Base-by-base conservation (phyloP, 2,797 vertebrate species). In the Amblyopsis hoosieri region DNA sequence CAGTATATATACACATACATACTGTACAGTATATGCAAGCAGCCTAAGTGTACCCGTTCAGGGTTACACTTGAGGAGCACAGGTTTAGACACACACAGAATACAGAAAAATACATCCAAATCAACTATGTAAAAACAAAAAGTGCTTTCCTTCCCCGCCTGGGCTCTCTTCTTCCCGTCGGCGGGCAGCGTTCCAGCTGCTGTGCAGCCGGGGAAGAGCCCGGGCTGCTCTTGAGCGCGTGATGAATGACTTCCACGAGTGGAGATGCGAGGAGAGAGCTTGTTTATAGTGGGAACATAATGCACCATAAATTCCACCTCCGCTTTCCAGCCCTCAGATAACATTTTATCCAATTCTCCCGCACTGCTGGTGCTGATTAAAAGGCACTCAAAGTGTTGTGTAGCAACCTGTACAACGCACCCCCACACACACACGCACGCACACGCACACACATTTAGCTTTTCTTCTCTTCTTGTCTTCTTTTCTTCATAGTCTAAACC, bases 261-360 rank as follows among this genome's bases (percentile, higher is more conserved):
- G 65, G 64, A 84, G 82, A 81, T 73, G 82, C 10, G 47, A 57
- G 69, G 67, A 80, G 67, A 80, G 75, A 70, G 70, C 75, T 82
- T 85, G 82, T 87, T 88, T 86, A 85, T 81, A 72, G 74, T 23
- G 0, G 72, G 78, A 84, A 89, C 83, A 89, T 89, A 89, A 91
- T 88, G 88, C 86, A 85, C 81, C 81, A 85, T 88, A 85, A 85
- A 90, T 90, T 86, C 85, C 72, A 82, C 79, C 81, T 85, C 78
- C 81, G 79, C 71, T 87, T 85, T 76, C 67, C 63, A 67, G 71
- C 71, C 80, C 62, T 75, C 68, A 81, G 84, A 85, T 84, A 88
- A 85, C 73, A 67, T 87, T 88, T 87, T 84, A 86, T 89, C 79
- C 80, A 86, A 87, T 89, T 89, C 71, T 58, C 64, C 12, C 1